phyloP scores from a whole-genome alignment of 2,797 vertebrate species.

The Eidolon dupreanum region DNA sequence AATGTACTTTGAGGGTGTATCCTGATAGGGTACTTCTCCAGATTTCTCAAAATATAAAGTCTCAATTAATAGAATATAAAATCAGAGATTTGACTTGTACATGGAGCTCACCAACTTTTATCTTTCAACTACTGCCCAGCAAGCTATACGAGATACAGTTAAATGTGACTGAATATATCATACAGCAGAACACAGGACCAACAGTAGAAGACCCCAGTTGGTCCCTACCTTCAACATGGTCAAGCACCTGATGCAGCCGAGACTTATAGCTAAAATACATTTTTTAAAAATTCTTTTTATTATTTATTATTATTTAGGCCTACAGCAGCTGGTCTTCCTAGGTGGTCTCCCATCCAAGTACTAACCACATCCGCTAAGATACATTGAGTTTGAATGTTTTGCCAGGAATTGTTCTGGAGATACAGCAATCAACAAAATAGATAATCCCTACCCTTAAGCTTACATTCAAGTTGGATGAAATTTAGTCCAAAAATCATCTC shows the following conservation, averaged over 20 bases:
- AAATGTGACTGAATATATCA: background rate
- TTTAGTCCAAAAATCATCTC: background rate
- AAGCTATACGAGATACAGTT: background rate
- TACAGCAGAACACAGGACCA: background rate
- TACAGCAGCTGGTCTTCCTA: too few species aligned
- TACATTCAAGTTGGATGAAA: slow-evolving; percentile 12
- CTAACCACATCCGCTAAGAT: background rate
- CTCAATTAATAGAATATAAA: background rate
- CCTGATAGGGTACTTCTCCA: background rate
- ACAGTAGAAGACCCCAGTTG: background rate
- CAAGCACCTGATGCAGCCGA: background rate
- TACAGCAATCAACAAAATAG: background rate
- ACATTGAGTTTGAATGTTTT: background rate
- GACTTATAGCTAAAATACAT: background rate
- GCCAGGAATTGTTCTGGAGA: background rate
- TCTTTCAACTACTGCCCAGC: background rate
- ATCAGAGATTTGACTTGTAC: background rate
- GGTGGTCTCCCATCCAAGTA: too few species aligned
- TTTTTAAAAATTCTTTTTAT: too few species aligned
- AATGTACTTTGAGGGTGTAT: background rate
- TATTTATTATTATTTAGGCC: too few species aligned
- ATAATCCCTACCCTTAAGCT: background rate
- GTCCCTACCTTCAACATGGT: background rate
- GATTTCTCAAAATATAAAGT: background rate
- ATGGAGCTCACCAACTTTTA: background rate